phyloP scores from a whole-genome alignment of 2,113 vertebrate species.

The Setophaga petechia region DNA sequence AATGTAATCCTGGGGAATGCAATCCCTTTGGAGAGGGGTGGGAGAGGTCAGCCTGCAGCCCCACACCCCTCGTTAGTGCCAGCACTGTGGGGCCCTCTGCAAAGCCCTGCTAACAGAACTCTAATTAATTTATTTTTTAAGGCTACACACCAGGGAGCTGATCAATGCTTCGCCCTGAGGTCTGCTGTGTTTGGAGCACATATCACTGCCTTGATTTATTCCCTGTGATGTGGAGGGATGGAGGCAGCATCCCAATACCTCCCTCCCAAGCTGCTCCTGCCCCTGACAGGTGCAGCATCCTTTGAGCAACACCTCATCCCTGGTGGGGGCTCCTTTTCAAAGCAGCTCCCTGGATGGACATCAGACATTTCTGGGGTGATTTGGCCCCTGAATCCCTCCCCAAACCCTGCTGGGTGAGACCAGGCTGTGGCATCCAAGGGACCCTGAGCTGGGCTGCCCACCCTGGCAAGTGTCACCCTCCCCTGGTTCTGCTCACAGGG shows the following conservation, averaged over 20 bases:
- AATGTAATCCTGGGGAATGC: not conserved
- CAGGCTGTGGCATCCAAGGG: accelerated
- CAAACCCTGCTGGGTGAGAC: not conserved
- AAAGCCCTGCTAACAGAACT: accelerated
- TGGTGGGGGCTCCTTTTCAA: not conserved
- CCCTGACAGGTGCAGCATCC: not conserved
- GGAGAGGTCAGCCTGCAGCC: not conserved
- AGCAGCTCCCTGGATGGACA: not conserved
- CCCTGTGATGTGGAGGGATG: not conserved
- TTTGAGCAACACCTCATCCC: not conserved
- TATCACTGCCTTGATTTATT: not conserved
- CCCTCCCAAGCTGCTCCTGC: not conserved
- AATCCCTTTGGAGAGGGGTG: not conserved
- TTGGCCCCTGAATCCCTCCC: not conserved
- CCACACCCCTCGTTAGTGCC: accelerated
- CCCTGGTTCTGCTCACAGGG: not conserved
- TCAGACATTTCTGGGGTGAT: not conserved
- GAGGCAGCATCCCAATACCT: not conserved
- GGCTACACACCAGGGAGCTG: not conserved
- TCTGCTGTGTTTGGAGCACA: not conserved
- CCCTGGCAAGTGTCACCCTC: not conserved
- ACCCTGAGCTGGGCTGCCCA: not conserved
- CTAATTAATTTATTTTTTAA: constrained; percentile 29
- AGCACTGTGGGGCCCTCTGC: not conserved
- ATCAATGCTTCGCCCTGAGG: not conserved